Base-by-base conservation (phyloP, 1,140 invertebrate genomes). In the Atta colombica region DNA sequence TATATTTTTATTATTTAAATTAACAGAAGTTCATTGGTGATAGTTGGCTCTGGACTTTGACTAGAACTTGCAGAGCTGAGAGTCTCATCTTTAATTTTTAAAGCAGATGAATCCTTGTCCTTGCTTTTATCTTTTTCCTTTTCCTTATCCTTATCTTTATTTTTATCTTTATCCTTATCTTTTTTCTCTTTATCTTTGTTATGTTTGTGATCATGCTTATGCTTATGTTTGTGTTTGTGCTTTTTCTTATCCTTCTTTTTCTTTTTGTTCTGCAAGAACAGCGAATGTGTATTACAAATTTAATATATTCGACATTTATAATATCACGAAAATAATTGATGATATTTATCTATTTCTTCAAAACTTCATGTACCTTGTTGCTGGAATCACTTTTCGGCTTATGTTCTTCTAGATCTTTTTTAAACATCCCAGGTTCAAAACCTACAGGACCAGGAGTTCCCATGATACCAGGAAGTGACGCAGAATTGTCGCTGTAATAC, bases 351-450 rank as follows among this genome's bases (percentile, higher is more conserved):
- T 53, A 72, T 2, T 21, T 39, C 25, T 16, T 81, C 28, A 72
- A 74, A 74, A 21, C 14, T 51, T 45, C 3, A 85, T 69, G 92
- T 95, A 96, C 96, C 94, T 97, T 97, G 87, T 96, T 96, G 2
- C 93, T 93, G 49, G 95, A 95, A 87, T 96, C 95, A 55, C 89
- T 88, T 90, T 96, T 96, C 53, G 94, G 89, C 88, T 96, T 95
- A 21, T 90, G 88, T 18, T 96, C 96, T 0, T 94, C 95, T 35
- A 92, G 86, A 72, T 96, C 96, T 63, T 96, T 96, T 86, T 96
- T 96, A 90, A 98, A 98, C 97, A 98, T 98, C 84, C 97, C 97
- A 1, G 97, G 97, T 92, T 98, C 97, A 94, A 98, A 98, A 28
- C 97, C 97, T 55, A 97, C 95, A 0, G 97, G 97, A 5, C 97